Evolutionary conservation across 2,888 invertebrate species (phyloP).

Genomic region (Drosophila quinaria): DNA sequence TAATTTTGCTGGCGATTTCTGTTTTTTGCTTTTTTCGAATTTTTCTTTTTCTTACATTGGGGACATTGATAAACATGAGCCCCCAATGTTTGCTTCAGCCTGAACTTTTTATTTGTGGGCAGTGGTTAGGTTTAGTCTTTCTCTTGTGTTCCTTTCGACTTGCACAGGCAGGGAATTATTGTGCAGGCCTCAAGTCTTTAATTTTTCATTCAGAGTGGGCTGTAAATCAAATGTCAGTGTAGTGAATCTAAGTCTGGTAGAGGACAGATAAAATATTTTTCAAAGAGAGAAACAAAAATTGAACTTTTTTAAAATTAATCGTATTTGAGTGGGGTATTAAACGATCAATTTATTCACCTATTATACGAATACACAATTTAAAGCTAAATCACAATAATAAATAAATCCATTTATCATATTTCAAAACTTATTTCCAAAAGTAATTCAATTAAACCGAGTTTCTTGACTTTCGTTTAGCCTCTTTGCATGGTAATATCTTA

Average conservation of each 20-base stretch:
- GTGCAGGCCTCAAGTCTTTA: constrained; percentile 24
- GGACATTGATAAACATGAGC: constrained; percentile 70
- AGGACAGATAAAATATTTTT: constrained; percentile 6
- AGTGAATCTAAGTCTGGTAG: constrained; percentile 44
- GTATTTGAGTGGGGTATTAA: no score
- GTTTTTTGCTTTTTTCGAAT: constrained; percentile 4
- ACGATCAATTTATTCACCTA: constrained; percentile 3
- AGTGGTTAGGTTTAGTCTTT: constrained; percentile 32
- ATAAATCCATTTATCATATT: neutral
- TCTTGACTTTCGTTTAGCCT: neutral
- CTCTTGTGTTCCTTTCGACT: constrained; percentile 18
- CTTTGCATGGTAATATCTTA: constrained; percentile 15
- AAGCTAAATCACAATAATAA: constrained; percentile 23
- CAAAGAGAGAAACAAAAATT: constrained; percentile 1
- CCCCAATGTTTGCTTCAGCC: constrained; percentile 42
- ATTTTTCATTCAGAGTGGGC: constrained; percentile 36
- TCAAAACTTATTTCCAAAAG: neutral
- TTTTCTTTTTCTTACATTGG: constrained; percentile 26
- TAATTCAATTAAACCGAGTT: constrained; percentile 23
- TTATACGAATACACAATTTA: neutral
- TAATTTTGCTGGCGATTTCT: constrained; percentile 46
- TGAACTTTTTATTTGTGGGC: neutral
- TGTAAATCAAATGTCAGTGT: constrained; percentile 50
- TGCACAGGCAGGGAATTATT: constrained; percentile 64
- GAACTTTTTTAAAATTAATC: no score